Evolutionary conservation across 2,797 vertebrate species (phyloP), one percentile per base, ranked within the genome.

Genomic region (Parotocinclus haroldoi): DNA sequence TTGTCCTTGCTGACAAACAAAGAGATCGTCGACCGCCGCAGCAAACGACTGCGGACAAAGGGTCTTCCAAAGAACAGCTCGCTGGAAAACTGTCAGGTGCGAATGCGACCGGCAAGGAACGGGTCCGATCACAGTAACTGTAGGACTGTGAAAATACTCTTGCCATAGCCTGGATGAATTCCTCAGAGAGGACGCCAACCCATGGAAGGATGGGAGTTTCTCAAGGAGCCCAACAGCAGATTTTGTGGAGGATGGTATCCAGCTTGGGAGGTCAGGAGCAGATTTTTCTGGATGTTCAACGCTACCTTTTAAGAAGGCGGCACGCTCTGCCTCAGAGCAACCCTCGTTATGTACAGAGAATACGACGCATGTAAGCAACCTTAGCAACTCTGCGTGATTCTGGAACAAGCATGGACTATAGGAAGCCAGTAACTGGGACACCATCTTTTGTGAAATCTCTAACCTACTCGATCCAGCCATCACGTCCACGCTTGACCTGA

Each of bases 51-150:
- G 42, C 0, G 93, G 93, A 54, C 78, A 53, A 17, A 95, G 19
- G 1, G 90, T 89, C 50, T 88, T 92, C 92, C 92, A 94, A 46
- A 96, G 86, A 44, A 95, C 82, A 46, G 91, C 87, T 5, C 88
- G 84, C 84, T 95, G 93, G 19, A 93, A 69, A 42, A 85, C 79
- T 19, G 87, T 85, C 16, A 95, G 87, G 62, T 93, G 88, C 27
- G 78, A 19, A 42, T 89, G 83, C 39, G 85, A 87, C 9, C 27
- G 80, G 69, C 84, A 89, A 17, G 91, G 90, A 8, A 88, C 78
- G 0, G 75, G 69, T 1, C 89, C 91, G 12, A 81, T 76, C 49
- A 92, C 83, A 0, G 90, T 88, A 46, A 87, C 84, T 11, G 86
- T 84, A 7, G 90, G 81, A 27, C 89, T 70, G 1, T 39, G 72